Evolutionary conservation across 2,888 invertebrate genomes (phyloP), one percentile per base, ranked within the genome.

Genomic region (Chymomyza caudatula): DNA sequence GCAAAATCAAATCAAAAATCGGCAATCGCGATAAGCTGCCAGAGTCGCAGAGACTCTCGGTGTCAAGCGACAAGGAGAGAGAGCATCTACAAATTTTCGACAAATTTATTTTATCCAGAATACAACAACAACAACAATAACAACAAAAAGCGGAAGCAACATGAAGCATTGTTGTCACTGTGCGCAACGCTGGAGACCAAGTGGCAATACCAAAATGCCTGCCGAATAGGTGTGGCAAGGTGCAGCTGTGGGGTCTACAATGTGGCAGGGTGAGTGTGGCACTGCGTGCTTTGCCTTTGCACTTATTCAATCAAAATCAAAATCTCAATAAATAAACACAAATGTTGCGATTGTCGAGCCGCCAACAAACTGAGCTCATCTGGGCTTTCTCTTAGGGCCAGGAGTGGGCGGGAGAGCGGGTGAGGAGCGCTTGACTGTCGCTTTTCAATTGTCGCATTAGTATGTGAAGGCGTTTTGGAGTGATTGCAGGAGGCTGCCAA

Each of bases 281-380:
- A 47, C n/a, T 47, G 47, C 47, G 47, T 15, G 47, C 4, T 57
- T 69, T 78, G 76, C 69, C 72, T 73, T 66, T 73, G 73, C 80
- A 85, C 74, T 85, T 85, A 80, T 85, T 81, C 83, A 83, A 81
- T 85, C 83, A 81, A 81, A 85, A 55, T 55, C 55, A 55, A 55
- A 55, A 79, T 81, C 84, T 73, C 83, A 85, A 83, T 77, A 83
- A 85, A 83, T 77, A 77, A 76, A 72, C 67, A 74, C 52, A 64
- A 37, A 63, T 47, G 47, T 47, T 17, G 47, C 47, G 47, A 13
- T n/a, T 17, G 47, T 5, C n/a, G 47, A 47, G 47, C 47, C 19
- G 15, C 47, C 19, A 66, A 29, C 15, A 17, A 42, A 56, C 15
- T 22, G 11, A 57, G 25, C 47, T 17, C 57, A 19, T 22, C 29